Percentiles rank a stretch among this genome's conserved stretches.
These are phyloP conservation scores for Myocastor coypus DNA, from an alignment of 2,113 vertebrate genomes.

Conservation along the genomic window DNA sequence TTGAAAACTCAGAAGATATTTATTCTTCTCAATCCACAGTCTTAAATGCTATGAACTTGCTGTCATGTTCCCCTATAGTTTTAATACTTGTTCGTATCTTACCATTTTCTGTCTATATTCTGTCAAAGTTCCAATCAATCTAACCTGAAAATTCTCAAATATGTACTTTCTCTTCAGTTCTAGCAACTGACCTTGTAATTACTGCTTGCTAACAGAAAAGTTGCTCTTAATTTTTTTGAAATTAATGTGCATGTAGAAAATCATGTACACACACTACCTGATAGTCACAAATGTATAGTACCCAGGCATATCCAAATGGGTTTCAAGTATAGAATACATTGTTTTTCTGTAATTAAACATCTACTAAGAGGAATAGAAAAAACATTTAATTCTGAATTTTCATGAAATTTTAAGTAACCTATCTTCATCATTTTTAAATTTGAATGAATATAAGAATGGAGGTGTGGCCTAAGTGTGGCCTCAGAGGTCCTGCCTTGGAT, in stretches of 20 bases:
- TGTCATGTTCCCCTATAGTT: not conserved
- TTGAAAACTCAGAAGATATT: not conserved
- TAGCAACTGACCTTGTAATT: not conserved
- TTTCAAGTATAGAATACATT: not conserved
- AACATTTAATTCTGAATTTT: not conserved
- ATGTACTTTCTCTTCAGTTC: not conserved
- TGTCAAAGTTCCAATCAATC: not conserved
- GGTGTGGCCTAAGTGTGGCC: not conserved
- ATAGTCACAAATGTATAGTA: not conserved
- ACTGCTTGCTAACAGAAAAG: not conserved
- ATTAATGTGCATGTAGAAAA: not conserved
- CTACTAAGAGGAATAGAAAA: not conserved
- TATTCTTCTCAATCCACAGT: not conserved
- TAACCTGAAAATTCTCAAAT: not conserved
- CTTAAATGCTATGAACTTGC: not conserved
- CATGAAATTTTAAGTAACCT: not conserved
- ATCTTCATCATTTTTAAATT: not conserved
- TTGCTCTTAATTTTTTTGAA: not conserved
- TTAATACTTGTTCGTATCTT: not conserved
- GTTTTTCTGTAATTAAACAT: not conserved
- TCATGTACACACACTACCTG: not conserved
- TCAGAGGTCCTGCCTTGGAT: not conserved
- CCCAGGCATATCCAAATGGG: fast-evolving
- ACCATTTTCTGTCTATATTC: not conserved
- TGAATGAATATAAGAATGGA: not conserved